Evolutionary conservation across 2,888 invertebrate genomes (phyloP).

Genomic region (Nineta flava): DNA sequence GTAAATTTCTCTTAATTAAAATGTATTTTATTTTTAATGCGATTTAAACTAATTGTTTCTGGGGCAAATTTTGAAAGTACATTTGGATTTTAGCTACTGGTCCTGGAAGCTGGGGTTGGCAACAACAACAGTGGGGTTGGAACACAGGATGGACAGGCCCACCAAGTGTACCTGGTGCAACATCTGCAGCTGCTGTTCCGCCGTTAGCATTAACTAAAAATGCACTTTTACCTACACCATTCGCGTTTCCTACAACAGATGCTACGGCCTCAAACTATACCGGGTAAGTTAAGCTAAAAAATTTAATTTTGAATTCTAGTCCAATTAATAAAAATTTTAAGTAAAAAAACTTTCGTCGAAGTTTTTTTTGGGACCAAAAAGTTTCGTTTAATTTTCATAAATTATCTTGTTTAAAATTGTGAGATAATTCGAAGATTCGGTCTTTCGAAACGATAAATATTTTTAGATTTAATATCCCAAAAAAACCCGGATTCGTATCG

Average conservation of each 20-base stretch:
- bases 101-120: slow-evolving; percentile 23
- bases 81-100: slow-evolving; percentile 9
- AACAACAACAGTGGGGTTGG: slow-evolving; percentile 26
- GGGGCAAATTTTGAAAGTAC: too few relatives aligned
- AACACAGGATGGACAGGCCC: slow-evolving; percentile 19
- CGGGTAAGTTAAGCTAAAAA: slow-evolving; percentile 11
- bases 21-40: too few relatives aligned
- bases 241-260: slow-evolving; percentile 8
- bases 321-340: too few relatives aligned
- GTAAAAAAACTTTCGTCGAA: too few relatives aligned
- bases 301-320: neutral
- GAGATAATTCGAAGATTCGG: too few relatives aligned
- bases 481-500: too few relatives aligned
- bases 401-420: too few relatives aligned
- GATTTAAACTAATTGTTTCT: too few relatives aligned
- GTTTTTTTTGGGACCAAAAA: too few relatives aligned
- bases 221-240: slow-evolving; percentile 24
- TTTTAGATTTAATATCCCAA: too few relatives aligned
- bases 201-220: slow-evolving; percentile 17
- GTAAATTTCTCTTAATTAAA: neutral
- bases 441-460: too few relatives aligned
- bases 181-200: slow-evolving; percentile 24
- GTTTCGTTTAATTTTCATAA: too few relatives aligned
- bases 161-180: slow-evolving; percentile 26
- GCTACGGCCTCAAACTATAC: slow-evolving; percentile 17